Evolutionary conservation across 2,888 invertebrate species (phyloP), one percentile per base, ranked within the genome.

Genomic region (Lymantria monacha): DNA sequence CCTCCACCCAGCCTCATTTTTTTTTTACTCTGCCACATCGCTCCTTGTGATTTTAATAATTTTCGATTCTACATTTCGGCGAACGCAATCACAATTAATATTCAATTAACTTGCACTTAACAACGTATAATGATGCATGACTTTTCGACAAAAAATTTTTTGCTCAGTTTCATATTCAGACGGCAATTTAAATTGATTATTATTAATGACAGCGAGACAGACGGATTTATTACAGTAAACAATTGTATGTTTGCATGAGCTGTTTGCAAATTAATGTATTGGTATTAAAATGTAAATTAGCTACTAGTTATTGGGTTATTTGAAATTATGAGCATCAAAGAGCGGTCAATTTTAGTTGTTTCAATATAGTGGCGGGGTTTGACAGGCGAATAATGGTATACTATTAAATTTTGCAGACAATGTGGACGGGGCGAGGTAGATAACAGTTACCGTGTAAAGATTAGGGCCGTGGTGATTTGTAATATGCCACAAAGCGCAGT

Each of bases 361-460:
- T 57, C 50, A 57, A 56, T 65, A 65, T 53, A 55, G 60, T 60
- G 60, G 51, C 56, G 53, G 57, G 33, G 54, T 63, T 65, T 63
- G 69, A 60, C 63, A 60, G 49, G 51, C 55, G 59, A 66, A 61
- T 63, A 59, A 67, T 66, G 55, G 57, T 55, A 57, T 55, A 51
- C 62, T 52, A 65, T 60, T 63, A 65, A 68, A 57, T 52, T 55
- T 53, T 54, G 57, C 66, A 63, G 63, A 69, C 61, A 57, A 66
- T 63, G 59, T 63, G 13, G 41, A 53, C 61, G 56, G 58, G 50
- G 58, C 47, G 48, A 61, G 63, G 58, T 55, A 57, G 69, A 66
- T 61, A 55, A 54, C 45, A 44, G 58, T 46, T 51, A 42, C 55
- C 55, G 53, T 53, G 59, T 61, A 67, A 57, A 63, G 59, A 63